These are phyloP conservation scores for Aspidiotus destructor DNA, from an alignment of 2,888 invertebrate species.

Conservation along the genomic window DNA sequence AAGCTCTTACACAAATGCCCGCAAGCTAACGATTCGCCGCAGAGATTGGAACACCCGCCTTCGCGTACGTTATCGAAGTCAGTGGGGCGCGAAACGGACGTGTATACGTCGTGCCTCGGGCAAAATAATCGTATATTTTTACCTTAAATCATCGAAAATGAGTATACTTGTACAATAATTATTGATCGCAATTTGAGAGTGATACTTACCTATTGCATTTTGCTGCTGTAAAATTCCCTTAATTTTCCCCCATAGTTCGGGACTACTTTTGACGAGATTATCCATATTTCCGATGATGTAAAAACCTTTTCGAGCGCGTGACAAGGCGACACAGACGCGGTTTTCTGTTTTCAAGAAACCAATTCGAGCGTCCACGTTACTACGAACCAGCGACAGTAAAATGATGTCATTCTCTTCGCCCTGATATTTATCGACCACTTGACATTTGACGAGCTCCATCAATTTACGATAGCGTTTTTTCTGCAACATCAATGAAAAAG, in stretches of 20 bases:
- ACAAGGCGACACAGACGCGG: conserved; percentile 66
- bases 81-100: conserved; percentile 40
- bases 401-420: conserved; percentile 72
- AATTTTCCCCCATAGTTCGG: conserved; percentile 50
- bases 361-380: conserved; percentile 55
- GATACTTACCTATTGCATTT: conserved; percentile 46
- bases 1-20: conserved; percentile 52
- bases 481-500: no score
- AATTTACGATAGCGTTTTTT: no score
- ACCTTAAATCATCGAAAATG: conserved; percentile 25
- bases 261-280: conserved; percentile 44
- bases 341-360: conserved; percentile 62
- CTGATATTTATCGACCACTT: conserved; percentile 69
- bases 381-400: conserved; percentile 67
- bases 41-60: conserved; percentile 53
- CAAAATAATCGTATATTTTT: conserved; percentile 43
- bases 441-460: conserved; percentile 43
- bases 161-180: no score
- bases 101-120: conserved; percentile 46
- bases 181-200: no score
- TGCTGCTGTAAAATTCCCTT: conserved; percentile 45
- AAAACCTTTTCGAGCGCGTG: conserved; percentile 59
- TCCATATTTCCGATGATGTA: conserved; percentile 67
- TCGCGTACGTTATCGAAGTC: conserved; percentile 43
- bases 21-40: conserved; percentile 48